Conservation (phyloP, 92 coral and sea anemone species). For the Epizoanthus rinbou region DNA sequence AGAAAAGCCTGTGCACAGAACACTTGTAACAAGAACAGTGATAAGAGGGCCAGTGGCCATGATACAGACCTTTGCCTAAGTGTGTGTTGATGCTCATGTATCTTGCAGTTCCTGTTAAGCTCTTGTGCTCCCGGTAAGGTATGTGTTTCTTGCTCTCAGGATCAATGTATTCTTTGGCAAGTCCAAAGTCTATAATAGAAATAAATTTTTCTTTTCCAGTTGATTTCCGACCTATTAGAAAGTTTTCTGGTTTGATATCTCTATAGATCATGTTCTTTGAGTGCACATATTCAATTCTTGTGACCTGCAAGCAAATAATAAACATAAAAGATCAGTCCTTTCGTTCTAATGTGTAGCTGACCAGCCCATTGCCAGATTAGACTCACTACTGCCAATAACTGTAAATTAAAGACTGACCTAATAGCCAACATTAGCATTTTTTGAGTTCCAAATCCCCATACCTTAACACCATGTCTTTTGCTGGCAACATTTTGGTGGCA, state of each 20-base stretch:
- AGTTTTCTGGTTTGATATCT: constrained; percentile 98
- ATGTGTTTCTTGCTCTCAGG: constrained; percentile 99
- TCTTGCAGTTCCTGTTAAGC: constrained; percentile 99
- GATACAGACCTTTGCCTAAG: constrained; percentile 89
- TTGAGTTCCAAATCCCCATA: no score
- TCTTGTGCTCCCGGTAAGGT: constrained; percentile 97
- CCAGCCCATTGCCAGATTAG: no score
- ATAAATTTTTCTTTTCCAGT: constrained; percentile 93
- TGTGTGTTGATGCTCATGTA: constrained; percentile 99
- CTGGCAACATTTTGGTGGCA: no score
- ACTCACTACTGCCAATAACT: no score
- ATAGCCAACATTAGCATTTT: no score
- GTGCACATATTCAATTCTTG: constrained; percentile 96
- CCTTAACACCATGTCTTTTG: no score
- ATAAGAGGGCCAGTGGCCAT: no score
- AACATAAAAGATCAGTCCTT: no score
- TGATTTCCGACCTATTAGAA: constrained; percentile 96
- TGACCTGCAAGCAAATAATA: constrained; percentile 57
- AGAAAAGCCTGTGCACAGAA: no score
- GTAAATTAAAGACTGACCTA: no score
- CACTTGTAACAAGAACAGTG: no score
- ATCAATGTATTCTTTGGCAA: constrained; percentile 98
- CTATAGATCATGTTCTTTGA: constrained; percentile 99
- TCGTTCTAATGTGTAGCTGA: no score
- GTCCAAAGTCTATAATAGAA: constrained; percentile 99